Conservation (phyloP, 2,113 vertebrate genomes). For the Natator depressus region DNA sequence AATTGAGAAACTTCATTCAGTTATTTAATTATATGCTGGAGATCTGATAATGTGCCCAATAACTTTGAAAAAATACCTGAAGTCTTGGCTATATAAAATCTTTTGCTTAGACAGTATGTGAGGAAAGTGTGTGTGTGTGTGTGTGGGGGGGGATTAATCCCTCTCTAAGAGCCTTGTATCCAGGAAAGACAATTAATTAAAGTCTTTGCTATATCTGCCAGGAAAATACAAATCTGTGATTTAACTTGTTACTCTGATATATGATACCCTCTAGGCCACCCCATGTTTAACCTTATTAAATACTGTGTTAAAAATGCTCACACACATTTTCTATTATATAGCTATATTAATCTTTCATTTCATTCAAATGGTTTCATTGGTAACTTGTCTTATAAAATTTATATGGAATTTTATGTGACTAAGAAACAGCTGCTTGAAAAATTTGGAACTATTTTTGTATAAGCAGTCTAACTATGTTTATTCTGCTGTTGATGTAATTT, state of each 20-base stretch:
- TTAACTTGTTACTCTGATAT: background rate
- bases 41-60: background rate
- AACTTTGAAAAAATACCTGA: background rate
- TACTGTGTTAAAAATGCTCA: background rate
- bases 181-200: background rate
- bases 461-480: background rate
- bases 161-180: background rate
- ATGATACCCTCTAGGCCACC: background rate
- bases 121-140: background rate
- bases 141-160: background rate
- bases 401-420: background rate
- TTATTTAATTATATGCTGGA: background rate
- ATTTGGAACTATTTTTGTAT: background rate
- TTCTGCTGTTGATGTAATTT: background rate
- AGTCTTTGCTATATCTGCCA: background rate
- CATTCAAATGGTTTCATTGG: background rate
- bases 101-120: constrained; percentile 14
- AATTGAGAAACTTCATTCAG: background rate
- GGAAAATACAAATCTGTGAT: constrained; percentile 9
- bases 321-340: background rate
- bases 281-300: background rate
- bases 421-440: constrained; percentile 4
- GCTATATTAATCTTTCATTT: background rate
- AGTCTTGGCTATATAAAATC: background rate
- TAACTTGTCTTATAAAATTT: background rate